Conservation (phyloP, 1,140 invertebrate species). For the Drosophila virilis region DNA sequence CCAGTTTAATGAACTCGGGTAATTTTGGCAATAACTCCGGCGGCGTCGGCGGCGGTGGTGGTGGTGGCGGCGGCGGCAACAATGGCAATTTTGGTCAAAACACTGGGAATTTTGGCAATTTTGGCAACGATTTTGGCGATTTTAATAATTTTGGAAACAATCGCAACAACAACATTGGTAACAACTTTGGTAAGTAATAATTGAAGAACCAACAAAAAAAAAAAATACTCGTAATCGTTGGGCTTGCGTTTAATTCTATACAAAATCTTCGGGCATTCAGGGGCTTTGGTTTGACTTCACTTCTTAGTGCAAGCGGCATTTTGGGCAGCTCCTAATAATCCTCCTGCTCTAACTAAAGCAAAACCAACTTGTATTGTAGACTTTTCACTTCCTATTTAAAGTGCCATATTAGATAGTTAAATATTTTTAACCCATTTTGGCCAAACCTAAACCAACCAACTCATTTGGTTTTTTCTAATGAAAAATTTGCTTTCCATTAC, state of each 20-base stretch:
- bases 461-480: too few species aligned
- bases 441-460: too few species aligned
- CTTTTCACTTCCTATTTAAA: background rate
- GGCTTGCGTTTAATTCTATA: background rate
- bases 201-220: background rate
- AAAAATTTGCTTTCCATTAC: background rate
- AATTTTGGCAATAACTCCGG: conserved; percentile 77
- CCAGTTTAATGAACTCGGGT: conserved; percentile 78
- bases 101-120: conserved; percentile 65
- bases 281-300: background rate
- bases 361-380: background rate
- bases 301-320: background rate
- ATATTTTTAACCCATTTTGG: too few species aligned
- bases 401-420: too few species aligned
- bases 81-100: conserved; percentile 62
- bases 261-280: background rate
- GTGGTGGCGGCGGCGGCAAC: conserved; percentile 35
- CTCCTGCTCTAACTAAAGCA: background rate
- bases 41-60: conserved; percentile 40
- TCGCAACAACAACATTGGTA: conserved; percentile 49
- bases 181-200: conserved; percentile 50
- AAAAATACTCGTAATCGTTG: too few species aligned
- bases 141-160: conserved; percentile 70
- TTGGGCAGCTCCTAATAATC: background rate
- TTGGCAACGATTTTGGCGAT: conserved; percentile 72